Conservation (phyloP, 2,113 vertebrate genomes). For the Podarcis raffonei region DNA sequence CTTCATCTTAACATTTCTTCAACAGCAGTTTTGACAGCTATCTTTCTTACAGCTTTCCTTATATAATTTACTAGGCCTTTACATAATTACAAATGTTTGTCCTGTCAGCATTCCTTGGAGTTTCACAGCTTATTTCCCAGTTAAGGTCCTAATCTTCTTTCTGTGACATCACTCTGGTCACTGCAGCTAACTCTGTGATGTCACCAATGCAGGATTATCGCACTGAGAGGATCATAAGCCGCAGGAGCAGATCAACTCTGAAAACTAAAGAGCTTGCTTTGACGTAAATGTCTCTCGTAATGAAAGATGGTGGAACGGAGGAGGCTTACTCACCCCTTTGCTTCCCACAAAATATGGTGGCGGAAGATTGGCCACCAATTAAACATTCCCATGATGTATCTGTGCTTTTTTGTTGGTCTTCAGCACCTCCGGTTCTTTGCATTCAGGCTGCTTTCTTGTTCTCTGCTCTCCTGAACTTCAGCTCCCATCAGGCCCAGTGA, state of each 20-base stretch:
- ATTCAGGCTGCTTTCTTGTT: neutral
- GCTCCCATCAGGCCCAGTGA: too few relatives aligned
- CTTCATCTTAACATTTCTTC: neutral
- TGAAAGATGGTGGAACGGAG: neutral
- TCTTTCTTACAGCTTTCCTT: slow-evolving; percentile 18
- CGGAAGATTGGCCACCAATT: neutral
- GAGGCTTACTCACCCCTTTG: neutral
- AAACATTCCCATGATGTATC: neutral
- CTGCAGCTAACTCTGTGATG: slow-evolving; percentile 37
- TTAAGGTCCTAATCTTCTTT: slow-evolving; percentile 49
- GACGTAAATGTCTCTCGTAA: neutral
- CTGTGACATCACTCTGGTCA: slow-evolving; percentile 52
- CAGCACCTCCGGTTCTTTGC: neutral
- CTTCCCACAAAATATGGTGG: rapidly evolving
- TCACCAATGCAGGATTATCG: slow-evolving; percentile 55
- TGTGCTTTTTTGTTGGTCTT: neutral
- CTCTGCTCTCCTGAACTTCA: too few relatives aligned
- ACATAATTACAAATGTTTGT: slow-evolving; percentile 1
- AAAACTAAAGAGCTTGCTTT: slow-evolving; percentile 53
- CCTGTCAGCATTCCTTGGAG: slow-evolving; percentile 30
- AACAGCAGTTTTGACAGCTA: neutral
- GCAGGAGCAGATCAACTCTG: slow-evolving; percentile 23
- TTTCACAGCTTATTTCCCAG: slow-evolving; percentile 37
- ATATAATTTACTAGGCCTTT: slow-evolving; percentile 36
- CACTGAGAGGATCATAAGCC: slow-evolving; percentile 24